Base-by-base conservation (phyloP, 53 echinoderm and acorn worm genomes). In the Paracentrotus lividus region DNA sequence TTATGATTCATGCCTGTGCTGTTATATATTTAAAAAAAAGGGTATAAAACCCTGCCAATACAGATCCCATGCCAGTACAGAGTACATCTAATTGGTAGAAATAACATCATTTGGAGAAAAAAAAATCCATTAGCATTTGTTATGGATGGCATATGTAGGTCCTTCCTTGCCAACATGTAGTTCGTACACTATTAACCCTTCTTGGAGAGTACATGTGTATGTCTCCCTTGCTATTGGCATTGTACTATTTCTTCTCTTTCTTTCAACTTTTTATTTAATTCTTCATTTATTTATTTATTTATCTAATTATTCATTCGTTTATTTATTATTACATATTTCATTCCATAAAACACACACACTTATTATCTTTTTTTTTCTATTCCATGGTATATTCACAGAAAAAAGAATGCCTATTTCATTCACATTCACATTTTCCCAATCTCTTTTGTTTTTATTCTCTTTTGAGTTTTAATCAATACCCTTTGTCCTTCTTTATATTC, bases 21-120 rank as follows among this genome's bases (percentile, higher is more conserved):
- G 81, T 81, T 13, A 9, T 23, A 32, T 40, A 72, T 6, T n/a
- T n/a, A n/a, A n/a, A n/a, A n/a, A 32, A 40, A 3, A 72, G 27
- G 12, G 40, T 40, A 72, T 72, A 2, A 72, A 40, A 72, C 40
- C 40, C 21, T 72, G 72, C 72, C 72, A 72, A 72, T 72, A 40
- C 38, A 38, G 16, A 38, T 36, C 72, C 72, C 40, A 72, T 72
- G 72, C 72, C 72, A 72, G 0, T 21, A 15, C 72, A 20, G 36
- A 18, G 49, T 49, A 49, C 5, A 29, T 3, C 31, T 85, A 85
- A 85, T 85, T 85, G 47, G 85, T 85, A 85, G 85, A 51, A 85
- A 85, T 85, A 51, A 85, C 51, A 14, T 85, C 26, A 85, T 85
- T 85, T 51, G 51, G 51, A 27, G 26, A 49, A 85, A n/a, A n/a